A percentile compares a stretch with the other conserved stretches of the same genome.
Evolutionary conservation across 2,797 vertebrate species (phyloP).

Genomic region (Clamator glandarius): DNA sequence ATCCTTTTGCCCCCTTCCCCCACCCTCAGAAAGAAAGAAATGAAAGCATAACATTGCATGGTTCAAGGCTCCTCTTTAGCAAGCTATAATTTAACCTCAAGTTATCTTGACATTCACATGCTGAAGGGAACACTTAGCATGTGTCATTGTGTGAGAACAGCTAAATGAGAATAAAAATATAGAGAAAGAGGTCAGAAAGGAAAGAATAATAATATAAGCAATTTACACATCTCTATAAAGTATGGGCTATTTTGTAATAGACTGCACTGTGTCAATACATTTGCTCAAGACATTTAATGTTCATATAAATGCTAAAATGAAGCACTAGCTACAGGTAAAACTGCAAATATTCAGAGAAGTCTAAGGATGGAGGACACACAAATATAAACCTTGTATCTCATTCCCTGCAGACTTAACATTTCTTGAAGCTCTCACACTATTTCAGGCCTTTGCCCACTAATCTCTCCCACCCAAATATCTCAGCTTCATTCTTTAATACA

Average conservation of each 20-base stretch:
- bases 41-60: not conserved
- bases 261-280: not conserved
- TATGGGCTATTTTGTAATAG: not conserved
- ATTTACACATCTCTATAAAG: not conserved
- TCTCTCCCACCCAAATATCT: not conserved
- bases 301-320: not conserved
- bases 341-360: not conserved
- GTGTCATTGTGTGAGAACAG: slow-evolving; percentile 32
- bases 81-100: slow-evolving; percentile 50
- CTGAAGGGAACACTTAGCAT: slow-evolving; percentile 33
- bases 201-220: slow-evolving; percentile 28
- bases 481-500: not conserved
- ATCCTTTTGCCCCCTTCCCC: not conserved
- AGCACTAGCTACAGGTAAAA: not conserved
- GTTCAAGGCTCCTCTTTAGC: slow-evolving; percentile 5
- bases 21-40: not conserved
- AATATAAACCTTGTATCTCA: not conserved
- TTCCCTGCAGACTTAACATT: not conserved
- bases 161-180: slow-evolving; percentile 50
- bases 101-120: slow-evolving; percentile 37
- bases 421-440: not conserved
- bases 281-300: not conserved
- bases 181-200: slow-evolving; percentile 39
- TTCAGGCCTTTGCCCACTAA: not conserved
- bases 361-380: not conserved